Evolutionary conservation across 2,113 vertebrate species (phyloP).

Genomic region (Nestor notabilis): DNA sequence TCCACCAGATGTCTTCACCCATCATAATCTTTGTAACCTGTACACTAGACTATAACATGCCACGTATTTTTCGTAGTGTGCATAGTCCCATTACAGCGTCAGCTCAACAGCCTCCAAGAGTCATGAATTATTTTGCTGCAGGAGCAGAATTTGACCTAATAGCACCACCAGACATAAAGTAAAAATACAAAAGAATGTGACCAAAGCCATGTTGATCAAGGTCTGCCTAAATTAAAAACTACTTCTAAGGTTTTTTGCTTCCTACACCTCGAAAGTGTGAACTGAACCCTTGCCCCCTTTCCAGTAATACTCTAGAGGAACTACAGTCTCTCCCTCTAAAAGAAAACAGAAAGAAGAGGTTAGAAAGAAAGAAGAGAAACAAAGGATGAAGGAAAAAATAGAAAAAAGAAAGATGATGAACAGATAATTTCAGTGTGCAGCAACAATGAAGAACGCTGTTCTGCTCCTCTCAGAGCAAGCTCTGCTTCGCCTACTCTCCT

Average conservation of each 20-base stretch:
- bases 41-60: background rate
- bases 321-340: background rate
- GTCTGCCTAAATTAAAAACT: background rate
- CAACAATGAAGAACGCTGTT: fast-evolving
- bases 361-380: background rate
- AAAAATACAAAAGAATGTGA: background rate
- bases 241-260: background rate
- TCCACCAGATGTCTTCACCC: conserved; percentile 27
- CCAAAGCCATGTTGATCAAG: background rate
- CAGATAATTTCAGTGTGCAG: background rate
- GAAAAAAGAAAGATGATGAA: background rate
- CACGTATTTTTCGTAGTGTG: background rate
- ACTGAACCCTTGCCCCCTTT: background rate
- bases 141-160: background rate
- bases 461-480: background rate
- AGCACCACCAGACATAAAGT: background rate
- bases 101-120: background rate
- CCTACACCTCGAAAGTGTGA: background rate
- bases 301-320: background rate
- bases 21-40: conserved; percentile 1
- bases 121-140: background rate
- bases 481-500: background rate
- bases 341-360: background rate
- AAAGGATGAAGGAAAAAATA: background rate
- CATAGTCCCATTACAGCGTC: background rate